These are phyloP conservation scores for Novumbra hubbsi DNA, from an alignment of 2,797 vertebrate species.

Conservation along the genomic window DNA sequence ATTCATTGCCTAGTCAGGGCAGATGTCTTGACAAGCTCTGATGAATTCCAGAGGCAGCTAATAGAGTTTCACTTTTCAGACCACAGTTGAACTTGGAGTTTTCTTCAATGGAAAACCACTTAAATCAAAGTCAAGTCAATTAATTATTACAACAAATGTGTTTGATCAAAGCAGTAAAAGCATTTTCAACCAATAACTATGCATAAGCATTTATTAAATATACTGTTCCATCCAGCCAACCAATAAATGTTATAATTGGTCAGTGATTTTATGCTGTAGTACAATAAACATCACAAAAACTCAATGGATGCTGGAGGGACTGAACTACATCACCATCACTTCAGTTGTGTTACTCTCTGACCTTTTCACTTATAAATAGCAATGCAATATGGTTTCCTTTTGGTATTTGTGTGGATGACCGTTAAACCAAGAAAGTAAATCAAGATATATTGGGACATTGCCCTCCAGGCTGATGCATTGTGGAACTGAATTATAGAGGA, in stretches of 20 bases:
- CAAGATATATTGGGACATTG: constrained; percentile 47
- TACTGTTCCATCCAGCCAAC: too few relatives aligned
- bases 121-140: too few relatives aligned
- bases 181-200: too few relatives aligned
- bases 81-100: constrained; percentile 61
- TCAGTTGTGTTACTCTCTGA: neutral
- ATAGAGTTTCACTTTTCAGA: constrained; percentile 61
- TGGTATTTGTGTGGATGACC: constrained; percentile 19
- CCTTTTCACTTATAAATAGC: constrained; percentile 22
- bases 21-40: constrained; percentile 69
- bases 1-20: constrained; percentile 69
- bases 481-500: constrained; percentile 63
- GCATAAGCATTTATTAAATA: too few relatives aligned
- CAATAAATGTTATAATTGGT: too few relatives aligned
- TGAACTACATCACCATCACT: neutral
- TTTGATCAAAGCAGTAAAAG: too few relatives aligned
- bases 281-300: too few relatives aligned
- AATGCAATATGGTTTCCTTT: constrained; percentile 39
- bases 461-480: constrained; percentile 52
- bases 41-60: constrained; percentile 71
- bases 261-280: too few relatives aligned
- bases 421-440: constrained; percentile 41
- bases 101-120: too few relatives aligned
- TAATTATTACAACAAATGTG: too few relatives aligned
- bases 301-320: too few relatives aligned